Conservation (phyloP, 2,888 invertebrate species). For the Pristionchus mayeri region DNA sequence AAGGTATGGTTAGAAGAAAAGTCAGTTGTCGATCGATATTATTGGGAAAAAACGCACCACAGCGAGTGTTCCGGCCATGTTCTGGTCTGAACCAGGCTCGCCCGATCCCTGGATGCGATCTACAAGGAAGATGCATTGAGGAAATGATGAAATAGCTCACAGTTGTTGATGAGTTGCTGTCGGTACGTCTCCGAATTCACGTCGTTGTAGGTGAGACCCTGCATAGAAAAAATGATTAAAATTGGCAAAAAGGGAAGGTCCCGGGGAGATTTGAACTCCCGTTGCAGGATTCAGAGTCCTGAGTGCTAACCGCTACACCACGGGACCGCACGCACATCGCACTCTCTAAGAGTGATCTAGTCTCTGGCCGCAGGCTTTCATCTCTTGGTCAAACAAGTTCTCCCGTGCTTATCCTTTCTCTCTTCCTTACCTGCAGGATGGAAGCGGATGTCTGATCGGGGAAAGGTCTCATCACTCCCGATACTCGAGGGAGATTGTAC, state of each 20-base stretch:
- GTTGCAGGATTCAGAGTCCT: constrained; percentile 60
- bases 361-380: background rate
- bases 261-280: constrained; percentile 51
- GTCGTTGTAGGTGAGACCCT: constrained; percentile 71
- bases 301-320: constrained; percentile 64
- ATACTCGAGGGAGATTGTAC: constrained; percentile 72
- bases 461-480: constrained; percentile 74
- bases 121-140: constrained; percentile 53
- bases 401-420: background rate
- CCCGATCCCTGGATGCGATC: constrained; percentile 72
- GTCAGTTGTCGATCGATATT: background rate
- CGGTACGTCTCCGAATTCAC: constrained; percentile 75
- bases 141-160: constrained; percentile 55
- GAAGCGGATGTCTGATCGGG: constrained; percentile 73
- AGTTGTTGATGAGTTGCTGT: constrained; percentile 74
- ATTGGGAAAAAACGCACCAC: background rate
- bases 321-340: constrained; percentile 24
- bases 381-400: constrained; percentile 37
- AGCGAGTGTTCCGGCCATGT: constrained; percentile 64
- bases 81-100: constrained; percentile 67
- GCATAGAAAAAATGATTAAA: background rate
- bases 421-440: constrained; percentile 53
- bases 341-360: constrained; percentile 5
- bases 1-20: background rate
- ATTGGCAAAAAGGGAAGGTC: constrained; percentile 48